phyloP scores from a whole-genome alignment of 2,888 invertebrate species.

The Athetis lepigone region DNA sequence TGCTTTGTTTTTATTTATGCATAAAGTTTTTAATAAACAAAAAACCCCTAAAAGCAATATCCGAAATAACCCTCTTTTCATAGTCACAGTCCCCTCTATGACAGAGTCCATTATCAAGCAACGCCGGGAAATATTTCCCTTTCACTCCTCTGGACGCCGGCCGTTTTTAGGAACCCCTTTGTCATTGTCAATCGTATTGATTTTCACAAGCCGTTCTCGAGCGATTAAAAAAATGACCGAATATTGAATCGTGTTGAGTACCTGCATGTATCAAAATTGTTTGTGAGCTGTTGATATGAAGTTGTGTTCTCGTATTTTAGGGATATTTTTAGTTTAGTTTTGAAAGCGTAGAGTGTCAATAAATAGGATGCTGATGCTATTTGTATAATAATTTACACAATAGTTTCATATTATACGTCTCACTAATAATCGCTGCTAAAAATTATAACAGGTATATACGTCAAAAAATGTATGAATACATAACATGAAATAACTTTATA shows the following conservation, averaged over 20 bases:
- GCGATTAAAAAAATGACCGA: conserved; percentile 42
- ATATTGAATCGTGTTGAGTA: conserved; percentile 41
- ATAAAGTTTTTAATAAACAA: too few species aligned
- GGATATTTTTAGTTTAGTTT: conserved; percentile 7
- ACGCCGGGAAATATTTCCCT: conserved; percentile 74
- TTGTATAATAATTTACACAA: too few species aligned
- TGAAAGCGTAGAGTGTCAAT: too few species aligned
- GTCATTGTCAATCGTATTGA: conserved; percentile 74
- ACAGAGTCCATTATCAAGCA: conserved; percentile 78
- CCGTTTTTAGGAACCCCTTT: conserved; percentile 67
- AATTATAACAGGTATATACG: too few species aligned
- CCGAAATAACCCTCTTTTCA: conserved; percentile 54
- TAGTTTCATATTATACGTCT: too few species aligned
- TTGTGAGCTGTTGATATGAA: conserved; percentile 5
- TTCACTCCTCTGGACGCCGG: conserved; percentile 63
- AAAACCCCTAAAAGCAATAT: neutral
- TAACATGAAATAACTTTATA: too few species aligned
- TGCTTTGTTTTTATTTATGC: too few species aligned
- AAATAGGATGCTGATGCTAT: too few species aligned
- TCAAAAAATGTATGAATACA: too few species aligned
- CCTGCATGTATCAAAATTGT: conserved; percentile 2
- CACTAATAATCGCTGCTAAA: too few species aligned
- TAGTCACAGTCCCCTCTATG: conserved; percentile 62
- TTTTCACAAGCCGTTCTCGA: conserved; percentile 60
- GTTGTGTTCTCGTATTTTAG: neutral